Evolutionary conservation across 2,888 invertebrate genomes (phyloP), one percentile per base, ranked within the genome.

Genomic region (Pheosia gnoma): DNA sequence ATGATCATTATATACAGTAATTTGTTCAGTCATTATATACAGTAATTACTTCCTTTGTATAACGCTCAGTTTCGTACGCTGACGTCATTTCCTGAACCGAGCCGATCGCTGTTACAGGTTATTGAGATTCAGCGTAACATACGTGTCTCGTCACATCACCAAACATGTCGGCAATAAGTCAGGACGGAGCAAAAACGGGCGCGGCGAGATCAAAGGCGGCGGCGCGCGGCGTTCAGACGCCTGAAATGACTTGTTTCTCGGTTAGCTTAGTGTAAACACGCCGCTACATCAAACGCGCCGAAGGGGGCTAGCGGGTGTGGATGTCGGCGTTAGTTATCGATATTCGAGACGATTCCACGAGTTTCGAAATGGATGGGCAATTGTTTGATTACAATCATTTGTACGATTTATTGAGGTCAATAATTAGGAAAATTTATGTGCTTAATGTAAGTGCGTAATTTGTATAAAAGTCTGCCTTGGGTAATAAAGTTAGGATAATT

Each of bases 191-290:
- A 87, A 88, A 87, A 87, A 85, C 81, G 81, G 77, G 62, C 67
- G 79, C 89, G 91, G 90, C 80, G 70, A 88, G 87, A 90, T 93
- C 90, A 93, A 93, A 93, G 88, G 38, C 65, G 39, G 55, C 55
- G 39, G 55, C 55, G 64, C 71, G 80, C 86, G 83, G 83, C 79
- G 77, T 76, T 74, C 87, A 84, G 81, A 85, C 85, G 84, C 80
- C 81, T 72, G 76, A 89, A 90, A 92, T 88, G 90, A 90, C 91
- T 91, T 89, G 92, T 91, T 90, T 89, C 90, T 82, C 90, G 86
- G 91, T 91, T 88, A 87, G 90, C 87, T 88, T 87, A 90, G 90
- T 90, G 92, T 90, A 93, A 92, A 93, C 93, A 93, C 77, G 79
- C 82, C 87, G 90, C 81, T 79, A 85, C 90, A 86, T 93, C 93